These are phyloP conservation scores for Acanthisitta chloris DNA, from an alignment of 2,113 vertebrate genomes.

Conservation along the genomic window DNA sequence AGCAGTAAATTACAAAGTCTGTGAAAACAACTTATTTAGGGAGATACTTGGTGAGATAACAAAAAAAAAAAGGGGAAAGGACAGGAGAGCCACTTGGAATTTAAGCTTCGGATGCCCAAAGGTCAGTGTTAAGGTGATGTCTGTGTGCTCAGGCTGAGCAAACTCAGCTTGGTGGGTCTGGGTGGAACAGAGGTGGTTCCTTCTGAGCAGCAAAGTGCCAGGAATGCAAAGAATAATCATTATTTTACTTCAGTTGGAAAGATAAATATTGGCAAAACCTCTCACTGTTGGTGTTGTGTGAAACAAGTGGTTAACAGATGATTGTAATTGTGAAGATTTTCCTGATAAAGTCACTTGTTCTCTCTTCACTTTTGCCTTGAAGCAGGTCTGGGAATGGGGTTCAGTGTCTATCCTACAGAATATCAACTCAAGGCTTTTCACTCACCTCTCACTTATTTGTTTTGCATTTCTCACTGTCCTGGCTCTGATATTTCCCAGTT, in stretches of 20 bases:
- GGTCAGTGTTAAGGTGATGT: background rate
- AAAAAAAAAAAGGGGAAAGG: background rate
- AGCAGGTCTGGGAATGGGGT: background rate
- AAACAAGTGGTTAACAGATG: accelerated
- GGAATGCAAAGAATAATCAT: background rate
- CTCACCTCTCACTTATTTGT: background rate
- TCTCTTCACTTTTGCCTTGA: background rate
- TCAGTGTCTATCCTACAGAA: background rate
- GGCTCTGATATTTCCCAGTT: background rate
- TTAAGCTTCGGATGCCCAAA: background rate
- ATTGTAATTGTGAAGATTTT: accelerated
- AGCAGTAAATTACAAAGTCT: background rate
- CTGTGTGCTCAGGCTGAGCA: background rate
- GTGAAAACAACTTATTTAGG: background rate
- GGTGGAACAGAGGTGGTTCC: background rate
- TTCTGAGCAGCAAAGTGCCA: background rate
- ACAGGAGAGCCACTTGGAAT: background rate
- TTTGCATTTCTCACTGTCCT: background rate
- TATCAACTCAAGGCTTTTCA: background rate
- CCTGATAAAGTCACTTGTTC: background rate
- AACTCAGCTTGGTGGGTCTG: background rate
- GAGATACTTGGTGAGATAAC: background rate
- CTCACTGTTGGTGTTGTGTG: background rate
- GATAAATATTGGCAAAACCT: background rate
- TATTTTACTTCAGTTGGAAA: background rate